Evolutionary conservation across 2,797 vertebrate species (phyloP).

Genomic region (Sparidentex hasta): DNA sequence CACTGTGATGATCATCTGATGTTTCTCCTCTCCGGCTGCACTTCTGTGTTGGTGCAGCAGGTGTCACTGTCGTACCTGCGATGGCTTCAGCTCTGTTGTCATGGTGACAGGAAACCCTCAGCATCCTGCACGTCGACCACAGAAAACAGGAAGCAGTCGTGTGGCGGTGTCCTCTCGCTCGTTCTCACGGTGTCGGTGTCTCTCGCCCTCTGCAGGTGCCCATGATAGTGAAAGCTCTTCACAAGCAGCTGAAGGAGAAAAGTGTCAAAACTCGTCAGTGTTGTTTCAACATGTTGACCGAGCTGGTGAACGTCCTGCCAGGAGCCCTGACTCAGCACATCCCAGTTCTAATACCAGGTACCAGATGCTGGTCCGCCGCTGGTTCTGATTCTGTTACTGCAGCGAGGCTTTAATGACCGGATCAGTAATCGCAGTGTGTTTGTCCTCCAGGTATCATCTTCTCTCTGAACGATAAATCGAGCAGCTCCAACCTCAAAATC

Average conservation of each 20-base stretch:
- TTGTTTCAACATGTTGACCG: slow-evolving; percentile 99
- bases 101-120: slow-evolving; percentile 36
- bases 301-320: slow-evolving; percentile 96
- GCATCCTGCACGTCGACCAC: slow-evolving; percentile 13
- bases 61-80: not conserved
- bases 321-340: slow-evolving; percentile 96
- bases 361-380: too few species aligned
- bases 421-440: too few species aligned
- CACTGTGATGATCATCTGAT: too few species aligned
- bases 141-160: slow-evolving; percentile 4
- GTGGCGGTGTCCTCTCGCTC: not conserved
- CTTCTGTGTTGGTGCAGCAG: slow-evolving; percentile 26
- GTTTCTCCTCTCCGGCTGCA: not conserved
- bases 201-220: slow-evolving; percentile 89
- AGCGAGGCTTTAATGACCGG: too few species aligned
- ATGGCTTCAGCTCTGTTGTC: not conserved
- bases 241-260: slow-evolving; percentile 99
- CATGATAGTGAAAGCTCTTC: slow-evolving; percentile 98
- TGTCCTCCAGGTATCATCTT: slow-evolving; percentile 94
- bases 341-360: slow-evolving; percentile 93
- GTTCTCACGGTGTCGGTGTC: slow-evolving; percentile 7
- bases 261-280: slow-evolving; percentile 99
- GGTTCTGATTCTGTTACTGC: too few species aligned
- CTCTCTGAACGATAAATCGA: slow-evolving; percentile 98
- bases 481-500: slow-evolving; percentile 99